Evolutionary conservation across 2,888 invertebrate species (phyloP).

Genomic region (Lysandra coridon): DNA sequence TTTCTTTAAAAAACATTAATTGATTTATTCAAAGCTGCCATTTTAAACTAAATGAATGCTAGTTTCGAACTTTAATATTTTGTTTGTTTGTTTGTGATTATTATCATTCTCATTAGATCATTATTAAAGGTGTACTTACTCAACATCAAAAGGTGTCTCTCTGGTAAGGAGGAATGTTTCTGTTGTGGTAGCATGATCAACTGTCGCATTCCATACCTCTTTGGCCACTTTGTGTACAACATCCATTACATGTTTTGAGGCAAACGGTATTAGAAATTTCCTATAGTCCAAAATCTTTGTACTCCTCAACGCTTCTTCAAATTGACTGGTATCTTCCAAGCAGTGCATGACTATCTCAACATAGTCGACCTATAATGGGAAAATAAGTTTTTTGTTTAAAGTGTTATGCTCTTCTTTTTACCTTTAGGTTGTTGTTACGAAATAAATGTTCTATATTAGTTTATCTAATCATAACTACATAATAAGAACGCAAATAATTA

Average conservation of each 20-base stretch:
- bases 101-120: too few relatives aligned
- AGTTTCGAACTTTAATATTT: too few relatives aligned
- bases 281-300: constrained; percentile 57
- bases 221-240: constrained; percentile 43
- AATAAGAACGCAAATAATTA: too few relatives aligned
- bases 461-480: too few relatives aligned
- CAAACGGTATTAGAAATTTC: constrained; percentile 47
- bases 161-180: constrained; percentile 47
- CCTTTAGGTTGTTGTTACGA: too few relatives aligned
- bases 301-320: constrained; percentile 51
- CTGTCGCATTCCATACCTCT: constrained; percentile 40
- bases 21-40: too few relatives aligned
- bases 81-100: too few relatives aligned
- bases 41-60: too few relatives aligned
- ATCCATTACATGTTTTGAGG: constrained; percentile 46
- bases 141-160: constrained; percentile 45
- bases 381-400: neutral
- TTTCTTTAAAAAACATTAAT: too few relatives aligned
- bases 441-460: too few relatives aligned
- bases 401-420: neutral
- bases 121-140: constrained; percentile 41
- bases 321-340: constrained; percentile 47
- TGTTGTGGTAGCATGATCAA: constrained; percentile 38
- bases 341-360: constrained; percentile 56
- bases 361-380: constrained; percentile 43